Base-by-base conservation (phyloP, 2,888 invertebrate genomes). In the Nephrotoma flavescens region DNA sequence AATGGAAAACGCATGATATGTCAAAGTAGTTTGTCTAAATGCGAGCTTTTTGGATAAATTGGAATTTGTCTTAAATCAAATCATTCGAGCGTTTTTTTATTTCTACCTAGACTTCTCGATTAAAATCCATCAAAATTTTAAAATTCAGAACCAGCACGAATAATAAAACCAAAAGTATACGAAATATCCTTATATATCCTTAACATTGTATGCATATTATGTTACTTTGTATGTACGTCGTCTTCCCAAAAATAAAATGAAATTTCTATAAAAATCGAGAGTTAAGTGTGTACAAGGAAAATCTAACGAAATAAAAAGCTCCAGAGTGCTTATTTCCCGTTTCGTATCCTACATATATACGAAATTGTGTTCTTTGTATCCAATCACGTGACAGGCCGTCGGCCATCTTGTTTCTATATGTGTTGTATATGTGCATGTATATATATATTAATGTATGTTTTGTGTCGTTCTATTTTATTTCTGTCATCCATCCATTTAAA, bases 311-410 rank as follows among this genome's bases (percentile, higher is more conserved):
- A 6, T 41, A 42, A 84, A 84, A 84, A 84, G 84, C 84, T 84
- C 42, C 41, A 6, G 84, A 84, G 84, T 84, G 11, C 84, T n/a
- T 84, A 42, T 84, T 84, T 84, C n/a, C 42, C 42, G 9, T 31
- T 31, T 71, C 71, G 31, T 52, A 52, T 71, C 71, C 31, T 71
- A 9, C 31, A 31, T 71, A 15, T 52, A 52, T 71, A 71, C 2
- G 31, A 71, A 71, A 71, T 15, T 84, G n/a, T 42, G n/a, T 42
- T 84, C 86, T 86, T 86, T 86, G 86, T 57, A 86, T 88, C 89
- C 89, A 89, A 89, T 89, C 89, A 89, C 89, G 89, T 89, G 89
- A 89, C 89, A 89, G 89, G 88, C 89, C 89, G 89, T 88, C 89
- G 89, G 89, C 89, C 89, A 89, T 89, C 89, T 89, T 89, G 89